Evolutionary conservation across 2,797 vertebrate genomes (phyloP).

Genomic region (Eremophila alpestris): DNA sequence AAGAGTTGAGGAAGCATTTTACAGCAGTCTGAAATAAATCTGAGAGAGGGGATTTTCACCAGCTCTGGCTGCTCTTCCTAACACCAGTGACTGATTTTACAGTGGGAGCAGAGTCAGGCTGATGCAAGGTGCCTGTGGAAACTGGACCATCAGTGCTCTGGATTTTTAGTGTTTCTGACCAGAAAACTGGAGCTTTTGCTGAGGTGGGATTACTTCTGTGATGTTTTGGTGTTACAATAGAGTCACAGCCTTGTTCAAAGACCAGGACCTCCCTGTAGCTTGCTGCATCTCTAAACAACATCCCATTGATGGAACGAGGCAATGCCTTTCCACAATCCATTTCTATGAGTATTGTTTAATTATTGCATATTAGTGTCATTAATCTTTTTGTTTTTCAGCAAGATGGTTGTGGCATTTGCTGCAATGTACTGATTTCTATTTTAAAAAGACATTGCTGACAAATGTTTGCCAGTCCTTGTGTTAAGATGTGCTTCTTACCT

Average conservation of each 20-base stretch:
- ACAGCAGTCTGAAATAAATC: background rate
- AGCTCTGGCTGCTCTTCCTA: background rate
- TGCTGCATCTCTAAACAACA: background rate
- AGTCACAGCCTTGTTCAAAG: background rate
- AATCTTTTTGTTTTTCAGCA: background rate
- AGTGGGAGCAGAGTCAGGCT: background rate
- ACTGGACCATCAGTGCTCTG: background rate
- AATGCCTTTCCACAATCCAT: background rate
- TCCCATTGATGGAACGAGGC: background rate
- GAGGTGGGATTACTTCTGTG: background rate
- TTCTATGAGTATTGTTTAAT: background rate
- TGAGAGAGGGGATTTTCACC: background rate
- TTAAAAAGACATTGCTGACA: background rate
- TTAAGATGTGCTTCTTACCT: background rate
- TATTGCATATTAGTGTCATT: background rate
- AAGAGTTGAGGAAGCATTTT: background rate
- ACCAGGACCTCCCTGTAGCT: background rate
- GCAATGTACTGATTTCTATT: background rate
- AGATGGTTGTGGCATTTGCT: background rate
- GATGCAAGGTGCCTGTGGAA: background rate
- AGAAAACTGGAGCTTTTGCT: background rate
- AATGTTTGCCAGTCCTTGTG: background rate
- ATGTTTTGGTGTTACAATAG: background rate
- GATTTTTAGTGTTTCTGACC: background rate
- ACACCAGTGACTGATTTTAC: background rate